A percentile compares a stretch with the other conserved stretches of the same genome.
phyloP scores from a whole-genome alignment of 2,888 invertebrate species.

The Diadegma fenestrale region DNA sequence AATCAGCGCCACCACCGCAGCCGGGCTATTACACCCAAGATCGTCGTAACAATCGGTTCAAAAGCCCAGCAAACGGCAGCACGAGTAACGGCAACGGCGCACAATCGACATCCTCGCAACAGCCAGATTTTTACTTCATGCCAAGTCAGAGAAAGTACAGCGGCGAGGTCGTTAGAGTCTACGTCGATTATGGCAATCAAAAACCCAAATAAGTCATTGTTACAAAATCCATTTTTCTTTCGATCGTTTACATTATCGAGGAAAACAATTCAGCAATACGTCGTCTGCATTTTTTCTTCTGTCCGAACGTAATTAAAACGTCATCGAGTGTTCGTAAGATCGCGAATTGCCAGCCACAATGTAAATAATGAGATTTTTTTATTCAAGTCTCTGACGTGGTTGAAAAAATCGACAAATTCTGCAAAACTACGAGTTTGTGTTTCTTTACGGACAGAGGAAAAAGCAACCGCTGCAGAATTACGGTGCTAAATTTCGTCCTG shows the following conservation, averaged over 20 bases:
- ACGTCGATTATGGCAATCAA: conserved; percentile 92
- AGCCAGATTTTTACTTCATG: conserved; percentile 98
- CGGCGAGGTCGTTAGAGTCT: conserved; percentile 94
- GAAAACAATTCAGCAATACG: not conserved
- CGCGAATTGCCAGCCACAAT: conserved; percentile 26
- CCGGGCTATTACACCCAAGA: conserved; percentile 86
- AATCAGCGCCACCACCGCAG: conserved; percentile 84
- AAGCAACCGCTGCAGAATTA: conserved; percentile 12
- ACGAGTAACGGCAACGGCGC: conserved; percentile 63
- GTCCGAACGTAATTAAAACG: not conserved
- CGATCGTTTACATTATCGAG: conserved; percentile 15
- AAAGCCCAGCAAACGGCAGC: conserved; percentile 71
- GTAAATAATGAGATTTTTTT: conserved; percentile 56
- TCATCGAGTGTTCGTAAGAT: conserved; percentile 15
- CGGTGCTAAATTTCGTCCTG: conserved; percentile 58
- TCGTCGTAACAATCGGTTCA: conserved; percentile 84
- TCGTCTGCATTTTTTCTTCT: not conserved
- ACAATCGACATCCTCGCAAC: conserved; percentile 81
- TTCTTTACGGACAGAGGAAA: not conserved
- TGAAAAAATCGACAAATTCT: conserved; percentile 44
- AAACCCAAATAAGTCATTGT: conserved; percentile 85
- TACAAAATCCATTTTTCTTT: not conserved
- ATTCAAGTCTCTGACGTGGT: conserved; percentile 24
- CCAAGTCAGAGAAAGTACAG: conserved; percentile 97
- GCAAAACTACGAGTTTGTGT: not conserved